Percentiles rank a stretch among this genome's conserved stretches.
phyloP scores from a whole-genome alignment of 2,888 invertebrate genomes.

The Pollenia labialis region DNA sequence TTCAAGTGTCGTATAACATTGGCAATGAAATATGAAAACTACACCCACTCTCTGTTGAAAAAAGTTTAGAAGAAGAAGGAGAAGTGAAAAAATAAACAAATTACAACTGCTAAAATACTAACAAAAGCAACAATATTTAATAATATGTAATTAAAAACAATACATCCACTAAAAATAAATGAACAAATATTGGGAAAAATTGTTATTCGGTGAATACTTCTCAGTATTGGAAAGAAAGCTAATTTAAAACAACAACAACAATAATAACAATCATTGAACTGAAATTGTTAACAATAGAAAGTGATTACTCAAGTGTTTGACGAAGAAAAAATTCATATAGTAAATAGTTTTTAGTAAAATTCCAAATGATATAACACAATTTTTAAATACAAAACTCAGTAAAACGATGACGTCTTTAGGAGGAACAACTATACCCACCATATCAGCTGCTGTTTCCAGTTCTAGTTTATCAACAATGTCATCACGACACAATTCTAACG shows the following conservation, averaged over 20 bases:
- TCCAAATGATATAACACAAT: conserved; percentile 20
- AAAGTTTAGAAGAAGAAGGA: conserved; percentile 8
- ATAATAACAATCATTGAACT: conserved; percentile 25
- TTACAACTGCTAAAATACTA: not conserved
- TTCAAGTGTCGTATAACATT: conserved; percentile 64
- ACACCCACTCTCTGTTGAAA: conserved; percentile 63
- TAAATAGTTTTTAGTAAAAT: conserved; percentile 18
- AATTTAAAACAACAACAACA: conserved; percentile 27
- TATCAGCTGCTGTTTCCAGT: conserved; percentile 76
- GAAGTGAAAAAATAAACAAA: conserved; percentile 44
- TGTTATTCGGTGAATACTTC: conserved; percentile 8
- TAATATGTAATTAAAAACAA: conserved; percentile 31
- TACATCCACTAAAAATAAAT: conserved; percentile 45
- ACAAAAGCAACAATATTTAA: conserved; percentile 40
- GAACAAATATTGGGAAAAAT: conserved; percentile 38
- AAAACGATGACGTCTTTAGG: conserved; percentile 66
- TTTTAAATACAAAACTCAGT: conserved; percentile 1
- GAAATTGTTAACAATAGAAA: conserved; percentile 62
- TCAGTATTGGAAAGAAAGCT: conserved; percentile 8
- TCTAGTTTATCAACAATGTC: conserved; percentile 62
- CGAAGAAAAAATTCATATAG: conserved; percentile 34
- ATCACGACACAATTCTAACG: conserved; percentile 50
- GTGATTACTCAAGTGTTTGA: conserved; percentile 62
- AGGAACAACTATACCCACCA: conserved; percentile 75
- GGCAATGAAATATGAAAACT: conserved; percentile 68